phyloP scores from a whole-genome alignment of 2,113 vertebrate species.

The Elaphurus davidianus region DNA sequence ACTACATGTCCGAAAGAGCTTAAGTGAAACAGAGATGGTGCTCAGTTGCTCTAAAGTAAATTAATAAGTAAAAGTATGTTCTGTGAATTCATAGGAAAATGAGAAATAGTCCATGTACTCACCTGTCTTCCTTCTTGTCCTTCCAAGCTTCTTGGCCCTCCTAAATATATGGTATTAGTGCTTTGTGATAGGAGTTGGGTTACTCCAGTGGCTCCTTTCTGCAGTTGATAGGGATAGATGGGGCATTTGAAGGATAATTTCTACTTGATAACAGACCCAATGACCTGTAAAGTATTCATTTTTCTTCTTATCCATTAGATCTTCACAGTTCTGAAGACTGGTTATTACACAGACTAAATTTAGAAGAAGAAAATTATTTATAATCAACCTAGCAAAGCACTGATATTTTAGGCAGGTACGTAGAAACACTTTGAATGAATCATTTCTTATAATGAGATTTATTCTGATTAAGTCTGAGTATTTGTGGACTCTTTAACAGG shows the following conservation, averaged over 20 bases:
- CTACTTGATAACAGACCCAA: background rate
- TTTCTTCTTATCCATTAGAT: constrained; percentile 1
- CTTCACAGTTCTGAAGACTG: background rate
- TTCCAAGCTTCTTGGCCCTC: background rate
- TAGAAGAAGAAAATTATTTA: constrained; percentile 3
- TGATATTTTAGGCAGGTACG: background rate
- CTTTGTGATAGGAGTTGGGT: background rate
- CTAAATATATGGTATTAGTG: background rate
- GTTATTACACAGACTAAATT: background rate
- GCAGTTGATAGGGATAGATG: background rate
- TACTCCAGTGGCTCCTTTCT: background rate
- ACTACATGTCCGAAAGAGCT: background rate
- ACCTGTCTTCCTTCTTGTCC: background rate
- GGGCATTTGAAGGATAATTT: background rate
- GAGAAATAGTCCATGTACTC: background rate
- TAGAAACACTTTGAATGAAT: background rate
- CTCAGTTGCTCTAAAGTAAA: constrained; percentile 9
- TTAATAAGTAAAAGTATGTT: background rate
- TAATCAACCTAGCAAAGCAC: background rate
- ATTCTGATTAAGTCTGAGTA: background rate
- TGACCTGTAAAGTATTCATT: constrained; percentile 7
- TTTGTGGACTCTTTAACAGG: background rate
- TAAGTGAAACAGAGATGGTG: background rate
- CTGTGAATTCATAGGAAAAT: background rate
- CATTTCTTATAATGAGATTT: background rate